Evolutionary conservation across 2,797 vertebrate genomes (phyloP).

Genomic region (Enteromius treurensis): DNA sequence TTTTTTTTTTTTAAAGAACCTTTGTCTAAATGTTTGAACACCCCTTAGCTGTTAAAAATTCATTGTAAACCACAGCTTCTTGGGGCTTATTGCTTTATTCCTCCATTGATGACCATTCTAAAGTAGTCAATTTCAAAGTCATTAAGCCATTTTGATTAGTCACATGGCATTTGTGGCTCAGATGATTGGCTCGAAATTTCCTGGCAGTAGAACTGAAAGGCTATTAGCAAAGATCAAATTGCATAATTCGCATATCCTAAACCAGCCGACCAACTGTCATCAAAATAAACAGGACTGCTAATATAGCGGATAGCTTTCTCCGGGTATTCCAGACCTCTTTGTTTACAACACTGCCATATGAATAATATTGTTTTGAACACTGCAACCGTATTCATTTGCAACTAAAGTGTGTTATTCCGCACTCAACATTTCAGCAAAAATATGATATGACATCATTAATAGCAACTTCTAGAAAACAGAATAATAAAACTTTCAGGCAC

Average conservation of each 20-base stretch:
- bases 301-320: background rate
- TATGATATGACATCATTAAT: constrained; percentile 26
- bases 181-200: background rate
- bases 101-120: background rate
- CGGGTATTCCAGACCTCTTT: background rate
- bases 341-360: background rate
- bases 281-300: background rate
- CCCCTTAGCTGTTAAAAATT: background rate
- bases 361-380: background rate
- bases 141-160: background rate
- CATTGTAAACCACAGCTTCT: too few relatives aligned
- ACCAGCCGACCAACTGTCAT: background rate
- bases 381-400: background rate
- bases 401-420: constrained; percentile 6
- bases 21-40: background rate
- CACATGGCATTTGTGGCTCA: background rate
- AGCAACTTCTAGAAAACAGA: constrained; percentile 12
- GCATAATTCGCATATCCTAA: background rate
- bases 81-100: background rate
- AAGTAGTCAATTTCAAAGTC: background rate
- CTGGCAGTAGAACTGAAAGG: background rate
- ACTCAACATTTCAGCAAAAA: constrained; percentile 4
- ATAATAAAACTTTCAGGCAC: constrained; percentile 11
- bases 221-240: background rate
- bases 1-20: background rate